Base-by-base conservation (phyloP, 2,113 vertebrate genomes). In the Vulpes ferrilata region DNA sequence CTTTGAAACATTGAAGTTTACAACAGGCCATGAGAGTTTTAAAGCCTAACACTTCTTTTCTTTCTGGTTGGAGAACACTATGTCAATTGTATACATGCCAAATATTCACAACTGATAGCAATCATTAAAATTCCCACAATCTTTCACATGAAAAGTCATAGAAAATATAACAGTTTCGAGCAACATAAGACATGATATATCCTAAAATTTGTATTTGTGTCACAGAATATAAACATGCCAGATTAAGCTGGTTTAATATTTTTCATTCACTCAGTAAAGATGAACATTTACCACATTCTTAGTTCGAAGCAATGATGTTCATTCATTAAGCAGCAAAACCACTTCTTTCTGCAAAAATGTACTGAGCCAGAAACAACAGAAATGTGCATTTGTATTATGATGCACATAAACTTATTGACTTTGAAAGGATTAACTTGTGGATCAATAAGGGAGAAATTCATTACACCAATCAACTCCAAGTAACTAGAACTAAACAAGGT, bases 361-460 rank as follows among this genome's bases (percentile, higher is more conserved):
- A 96, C 35, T 97, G 81, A 97, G 93, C 65, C 78, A 94, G 95
- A 98, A 98, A 97, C 93, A 98, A 97, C 25, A 91, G 81, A 96
- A 96, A 95, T 64, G 88, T 51, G 22, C 91, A 62, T 95, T 97
- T 94, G 71, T 98, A 95, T 95, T 97, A 93, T 98, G 96, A 92
- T 90, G 48, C 74, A 76, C 69, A 97, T 83, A 94, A 97, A 97
- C 10, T 11, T 94, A 95, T 69, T 95, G 89, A 93, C 97, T 98
- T 96, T 82, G 94, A 96, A 93, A 74, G 57, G 64, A 97, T 98
- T 97, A 98, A 96, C 71, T 97, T 51, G 53, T 71, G 23, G 85
- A 97, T 91, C 93, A 98, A 95, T 88, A 69, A 88, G n/a, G 94
- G 94, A 93, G 65, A 97, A 64, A 96, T 79, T 95, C 88, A 98